Evolutionary conservation across 2,113 vertebrate genomes (phyloP).

Genomic region (Spilogale gracilis): DNA sequence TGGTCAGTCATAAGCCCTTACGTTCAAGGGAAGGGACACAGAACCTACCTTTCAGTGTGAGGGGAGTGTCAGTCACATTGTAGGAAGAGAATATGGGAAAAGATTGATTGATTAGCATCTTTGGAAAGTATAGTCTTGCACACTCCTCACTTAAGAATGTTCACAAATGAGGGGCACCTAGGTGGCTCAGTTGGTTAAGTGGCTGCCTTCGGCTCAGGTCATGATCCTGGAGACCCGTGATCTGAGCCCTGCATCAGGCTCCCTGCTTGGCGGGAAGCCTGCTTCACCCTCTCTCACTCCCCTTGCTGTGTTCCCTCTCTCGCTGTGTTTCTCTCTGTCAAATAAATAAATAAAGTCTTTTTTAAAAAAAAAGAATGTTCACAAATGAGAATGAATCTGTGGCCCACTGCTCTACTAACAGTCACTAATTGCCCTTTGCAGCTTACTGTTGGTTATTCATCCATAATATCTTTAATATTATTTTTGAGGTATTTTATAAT

Average conservation of each 20-base stretch:
- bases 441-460: neutral
- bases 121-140: neutral
- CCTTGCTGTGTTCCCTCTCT: no score
- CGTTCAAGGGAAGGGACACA: neutral
- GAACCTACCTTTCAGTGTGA: neutral
- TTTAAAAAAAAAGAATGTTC: neutral
- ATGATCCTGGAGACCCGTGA: no score
- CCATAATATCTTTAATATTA: neutral
- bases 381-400: neutral
- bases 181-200: no score
- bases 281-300: no score
- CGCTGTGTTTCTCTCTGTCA: no score
- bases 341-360: no score
- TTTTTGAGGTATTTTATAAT: neutral
- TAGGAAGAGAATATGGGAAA: neutral
- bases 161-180: neutral
- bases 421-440: neutral
- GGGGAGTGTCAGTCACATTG: neutral
- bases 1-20: neutral
- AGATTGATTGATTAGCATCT: slow-evolving; percentile 1
- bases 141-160: slow-evolving; percentile 4
- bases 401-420: neutral
- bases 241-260: no score
- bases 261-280: no score
- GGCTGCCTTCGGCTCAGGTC: no score